phyloP scores from a whole-genome alignment of 2,113 vertebrate genomes.

The Turnix velox region DNA sequence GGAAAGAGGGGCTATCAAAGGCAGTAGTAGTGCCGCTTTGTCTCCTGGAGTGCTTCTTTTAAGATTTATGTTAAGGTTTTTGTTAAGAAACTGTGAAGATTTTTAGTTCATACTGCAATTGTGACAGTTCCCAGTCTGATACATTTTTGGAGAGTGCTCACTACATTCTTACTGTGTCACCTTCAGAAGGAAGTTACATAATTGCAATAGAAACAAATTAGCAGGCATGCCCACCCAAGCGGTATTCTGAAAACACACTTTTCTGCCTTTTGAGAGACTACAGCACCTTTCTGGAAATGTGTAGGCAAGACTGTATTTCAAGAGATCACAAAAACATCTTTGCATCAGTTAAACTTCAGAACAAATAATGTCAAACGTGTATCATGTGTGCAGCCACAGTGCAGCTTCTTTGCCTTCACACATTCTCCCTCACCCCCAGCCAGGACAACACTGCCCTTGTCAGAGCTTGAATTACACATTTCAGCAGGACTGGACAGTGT shows the following conservation, averaged over 20 bases:
- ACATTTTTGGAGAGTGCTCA: not conserved
- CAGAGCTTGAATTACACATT: not conserved
- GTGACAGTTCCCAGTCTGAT: not conserved
- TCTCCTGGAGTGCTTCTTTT: not conserved
- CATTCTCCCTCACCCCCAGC: rapidly evolving
- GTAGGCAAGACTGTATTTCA: conserved; percentile 60
- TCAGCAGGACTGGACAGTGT: not conserved
- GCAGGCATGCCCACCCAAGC: not conserved
- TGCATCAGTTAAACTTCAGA: not conserved
- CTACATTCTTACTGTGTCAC: rapidly evolving
- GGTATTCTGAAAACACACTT: not conserved
- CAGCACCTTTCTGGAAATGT: not conserved
- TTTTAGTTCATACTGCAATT: not conserved
- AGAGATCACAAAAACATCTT: not conserved
- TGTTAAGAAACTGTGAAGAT: not conserved
- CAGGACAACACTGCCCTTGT: not conserved
- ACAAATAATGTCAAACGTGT: not conserved
- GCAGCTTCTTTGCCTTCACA: not conserved
- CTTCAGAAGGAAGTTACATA: not conserved
- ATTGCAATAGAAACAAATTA: not conserved
- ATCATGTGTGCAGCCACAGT: not conserved
- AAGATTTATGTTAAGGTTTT: not conserved
- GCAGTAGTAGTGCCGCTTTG: not conserved
- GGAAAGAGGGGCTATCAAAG: not conserved
- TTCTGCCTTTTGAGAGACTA: not conserved